Conservation (phyloP, 2,797 vertebrate genomes). For the Microctenopoma stevenorrisi region DNA sequence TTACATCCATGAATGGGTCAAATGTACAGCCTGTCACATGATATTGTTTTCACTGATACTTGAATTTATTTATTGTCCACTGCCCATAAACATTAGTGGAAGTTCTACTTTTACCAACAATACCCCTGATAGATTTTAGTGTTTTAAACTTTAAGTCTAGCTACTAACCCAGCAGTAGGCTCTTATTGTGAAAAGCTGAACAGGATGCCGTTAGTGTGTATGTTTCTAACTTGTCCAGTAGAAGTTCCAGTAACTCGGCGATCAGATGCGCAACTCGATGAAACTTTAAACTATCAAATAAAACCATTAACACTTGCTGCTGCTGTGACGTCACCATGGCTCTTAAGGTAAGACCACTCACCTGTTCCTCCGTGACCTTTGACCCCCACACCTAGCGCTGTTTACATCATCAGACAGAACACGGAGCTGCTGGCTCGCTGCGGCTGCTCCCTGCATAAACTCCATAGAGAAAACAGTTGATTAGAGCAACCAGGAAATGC, state of each 20-base stretch:
- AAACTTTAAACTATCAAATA: conserved; percentile 1
- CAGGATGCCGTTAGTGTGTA: neutral
- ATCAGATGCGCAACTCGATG: neutral
- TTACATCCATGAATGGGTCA: too few species aligned
- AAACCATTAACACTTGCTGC: neutral
- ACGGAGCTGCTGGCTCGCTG: neutral
- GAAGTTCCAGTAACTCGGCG: conserved; percentile 1
- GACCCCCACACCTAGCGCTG: neutral
- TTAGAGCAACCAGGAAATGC: neutral
- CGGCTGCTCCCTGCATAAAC: neutral
- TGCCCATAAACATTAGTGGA: too few species aligned
- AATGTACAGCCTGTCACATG: too few species aligned
- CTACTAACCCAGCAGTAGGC: neutral
- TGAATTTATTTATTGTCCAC: too few species aligned
- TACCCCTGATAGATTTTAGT: too few species aligned
- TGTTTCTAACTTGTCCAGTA: neutral
- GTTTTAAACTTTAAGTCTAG: too few species aligned
- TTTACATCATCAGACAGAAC: neutral
- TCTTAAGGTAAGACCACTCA: conserved; percentile 13
- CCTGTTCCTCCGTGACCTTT: conserved; percentile 6
- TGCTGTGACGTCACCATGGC: conserved; percentile 20
- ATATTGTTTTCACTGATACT: too few species aligned
- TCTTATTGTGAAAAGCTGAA: conserved; percentile 1
- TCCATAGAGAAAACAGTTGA: neutral
- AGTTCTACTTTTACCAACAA: too few species aligned